Conservation (phyloP, 2,113 vertebrate species). For the Litocranius walleri region DNA sequence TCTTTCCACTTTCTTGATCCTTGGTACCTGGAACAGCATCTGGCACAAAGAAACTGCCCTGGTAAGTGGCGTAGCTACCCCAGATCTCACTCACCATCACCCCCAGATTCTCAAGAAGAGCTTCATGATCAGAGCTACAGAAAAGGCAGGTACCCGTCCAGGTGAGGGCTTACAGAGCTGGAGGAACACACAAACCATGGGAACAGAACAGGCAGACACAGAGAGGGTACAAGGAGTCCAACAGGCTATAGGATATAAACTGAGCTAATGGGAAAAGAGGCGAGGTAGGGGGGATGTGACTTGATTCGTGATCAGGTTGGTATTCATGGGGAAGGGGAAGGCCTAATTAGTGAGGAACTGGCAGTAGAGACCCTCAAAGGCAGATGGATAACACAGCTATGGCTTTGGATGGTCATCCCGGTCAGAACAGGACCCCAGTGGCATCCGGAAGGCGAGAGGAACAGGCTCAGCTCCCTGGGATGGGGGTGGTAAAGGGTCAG, state of each 20-base stretch:
- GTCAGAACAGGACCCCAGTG: neutral
- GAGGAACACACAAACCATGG: neutral
- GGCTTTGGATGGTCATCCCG: neutral
- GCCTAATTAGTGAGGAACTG: neutral
- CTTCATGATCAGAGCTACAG: neutral
- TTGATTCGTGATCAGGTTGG: neutral
- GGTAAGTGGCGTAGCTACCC: neutral
- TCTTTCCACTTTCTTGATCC: neutral
- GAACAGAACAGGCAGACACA: neutral
- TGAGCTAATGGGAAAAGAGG: neutral
- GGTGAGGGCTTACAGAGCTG: neutral
- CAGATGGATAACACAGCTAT: too few relatives aligned
- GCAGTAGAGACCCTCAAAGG: neutral
- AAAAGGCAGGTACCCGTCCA: neutral
- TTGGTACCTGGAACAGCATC: neutral
- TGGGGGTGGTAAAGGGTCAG: neutral
- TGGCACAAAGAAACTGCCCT: neutral
- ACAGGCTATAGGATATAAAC: neutral
- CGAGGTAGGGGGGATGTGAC: too few relatives aligned
- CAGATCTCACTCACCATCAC: neutral
- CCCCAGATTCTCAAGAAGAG: neutral
- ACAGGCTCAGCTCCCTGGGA: neutral
- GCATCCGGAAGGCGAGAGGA: neutral
- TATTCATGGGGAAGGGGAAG: neutral
- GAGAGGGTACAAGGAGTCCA: neutral